phyloP scores from a whole-genome alignment of 2,113 vertebrate species.

The Glaucomys volans region DNA sequence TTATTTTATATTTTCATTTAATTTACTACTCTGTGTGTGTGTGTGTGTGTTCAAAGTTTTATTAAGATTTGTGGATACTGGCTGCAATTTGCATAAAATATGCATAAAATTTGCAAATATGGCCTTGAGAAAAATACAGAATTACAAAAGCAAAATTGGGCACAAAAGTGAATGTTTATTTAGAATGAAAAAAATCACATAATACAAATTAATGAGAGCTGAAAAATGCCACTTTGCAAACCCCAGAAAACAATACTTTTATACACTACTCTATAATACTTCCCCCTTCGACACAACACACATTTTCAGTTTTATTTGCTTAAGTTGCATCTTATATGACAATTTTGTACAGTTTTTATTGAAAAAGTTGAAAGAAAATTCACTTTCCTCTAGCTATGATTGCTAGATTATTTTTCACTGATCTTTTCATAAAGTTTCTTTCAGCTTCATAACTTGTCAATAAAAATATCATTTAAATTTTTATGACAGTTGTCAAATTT shows the following conservation, averaged over 20 bases:
- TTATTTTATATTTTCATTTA: background rate
- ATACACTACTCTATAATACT: background rate
- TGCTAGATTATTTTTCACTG: background rate
- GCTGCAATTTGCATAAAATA: background rate
- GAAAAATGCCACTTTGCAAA: background rate
- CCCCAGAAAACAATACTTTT: background rate
- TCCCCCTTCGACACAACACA: too few species aligned
- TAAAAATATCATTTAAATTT: background rate
- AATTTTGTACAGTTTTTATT: background rate
- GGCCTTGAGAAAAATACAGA: background rate
- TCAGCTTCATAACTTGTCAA: background rate
- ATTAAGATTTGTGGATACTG: background rate
- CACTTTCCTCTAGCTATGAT: background rate
- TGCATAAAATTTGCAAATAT: background rate
- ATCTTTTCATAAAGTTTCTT: background rate
- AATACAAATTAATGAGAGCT: background rate
- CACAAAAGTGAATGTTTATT: background rate
- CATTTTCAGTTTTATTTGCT: conserved; percentile 16
- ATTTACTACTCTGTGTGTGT: background rate
- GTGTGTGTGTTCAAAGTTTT: background rate
- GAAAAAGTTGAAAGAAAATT: conserved; percentile 8
- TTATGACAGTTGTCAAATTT: background rate
- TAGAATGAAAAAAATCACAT: background rate
- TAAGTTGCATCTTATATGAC: background rate
- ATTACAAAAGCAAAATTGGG: background rate